These are phyloP conservation scores for Coptodon bakossiorum DNA, from an alignment of 2,113 vertebrate species.

Conservation along the genomic window DNA sequence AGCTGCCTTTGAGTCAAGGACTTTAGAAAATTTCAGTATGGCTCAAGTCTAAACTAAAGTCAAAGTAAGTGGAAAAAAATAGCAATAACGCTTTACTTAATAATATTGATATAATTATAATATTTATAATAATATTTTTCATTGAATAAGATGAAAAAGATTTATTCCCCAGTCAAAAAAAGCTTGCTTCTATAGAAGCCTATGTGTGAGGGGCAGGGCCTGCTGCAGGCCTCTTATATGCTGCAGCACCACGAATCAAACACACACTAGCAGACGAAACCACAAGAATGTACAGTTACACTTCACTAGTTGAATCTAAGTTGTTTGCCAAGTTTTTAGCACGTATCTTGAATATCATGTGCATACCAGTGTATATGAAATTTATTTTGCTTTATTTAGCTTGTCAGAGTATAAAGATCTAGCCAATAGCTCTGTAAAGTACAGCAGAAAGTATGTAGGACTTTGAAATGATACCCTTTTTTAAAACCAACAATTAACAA, in stretches of 20 bases:
- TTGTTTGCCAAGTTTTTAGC: background rate
- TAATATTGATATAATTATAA: background rate
- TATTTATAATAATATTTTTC: background rate
- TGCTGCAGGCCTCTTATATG: background rate
- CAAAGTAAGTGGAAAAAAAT: background rate
- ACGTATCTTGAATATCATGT: background rate
- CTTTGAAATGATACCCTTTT: background rate
- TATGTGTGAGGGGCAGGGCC: background rate
- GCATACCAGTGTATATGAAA: background rate
- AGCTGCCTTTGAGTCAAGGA: background rate
- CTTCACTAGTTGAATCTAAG: background rate
- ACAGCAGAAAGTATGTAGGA: background rate
- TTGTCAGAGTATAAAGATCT: background rate
- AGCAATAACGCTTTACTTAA: accelerated
- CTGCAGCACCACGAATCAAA: background rate
- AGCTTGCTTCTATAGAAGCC: background rate
- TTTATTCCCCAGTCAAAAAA: background rate
- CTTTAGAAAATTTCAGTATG: background rate
- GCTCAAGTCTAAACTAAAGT: accelerated
- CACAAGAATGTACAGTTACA: accelerated
- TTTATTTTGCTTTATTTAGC: accelerated
- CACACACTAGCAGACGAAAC: background rate
- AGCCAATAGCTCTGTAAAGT: background rate
- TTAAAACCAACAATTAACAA: background rate
- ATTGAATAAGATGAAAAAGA: background rate